phyloP scores from a whole-genome alignment of 2,888 invertebrate species.

The Xylophagus ater region DNA sequence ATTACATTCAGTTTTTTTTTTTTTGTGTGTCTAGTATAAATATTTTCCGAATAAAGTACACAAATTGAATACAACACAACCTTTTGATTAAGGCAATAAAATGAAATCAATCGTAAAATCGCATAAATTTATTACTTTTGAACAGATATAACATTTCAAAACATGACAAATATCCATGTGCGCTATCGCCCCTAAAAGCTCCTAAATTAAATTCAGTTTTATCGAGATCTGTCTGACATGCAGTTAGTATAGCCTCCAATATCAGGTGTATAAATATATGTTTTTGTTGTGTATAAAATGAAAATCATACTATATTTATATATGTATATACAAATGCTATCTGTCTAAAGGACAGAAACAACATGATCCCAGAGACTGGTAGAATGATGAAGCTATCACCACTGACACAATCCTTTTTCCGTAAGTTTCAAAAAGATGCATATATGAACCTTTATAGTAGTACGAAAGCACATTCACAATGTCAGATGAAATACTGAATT shows the following conservation, averaged over 20 bases:
- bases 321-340: too few species aligned
- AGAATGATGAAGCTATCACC: not conserved
- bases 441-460: too few species aligned
- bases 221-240: constrained; percentile 22
- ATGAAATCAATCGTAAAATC: constrained; percentile 24
- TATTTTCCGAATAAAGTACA: too few species aligned
- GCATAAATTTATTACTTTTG: constrained; percentile 21
- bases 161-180: constrained; percentile 11
- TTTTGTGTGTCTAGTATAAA: too few species aligned
- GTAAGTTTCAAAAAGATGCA: too few species aligned
- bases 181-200: constrained; percentile 5
- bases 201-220: constrained; percentile 21
- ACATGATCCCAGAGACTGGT: not conserved
- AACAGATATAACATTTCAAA: constrained; percentile 10
- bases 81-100: constrained; percentile 17
- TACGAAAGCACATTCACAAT: too few species aligned
- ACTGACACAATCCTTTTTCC: constrained; percentile 1
- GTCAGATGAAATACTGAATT: too few species aligned
- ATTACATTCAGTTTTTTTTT: too few species aligned
- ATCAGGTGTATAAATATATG: not conserved
- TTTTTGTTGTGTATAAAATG: not conserved
- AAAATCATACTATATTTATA: too few species aligned
- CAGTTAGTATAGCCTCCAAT: not conserved
- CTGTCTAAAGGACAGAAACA: not conserved
- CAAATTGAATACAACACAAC: too few species aligned